These are phyloP conservation scores for Hypotaenidia philippensis DNA, from an alignment of 2,797 vertebrate species.

Conservation along the genomic window DNA sequence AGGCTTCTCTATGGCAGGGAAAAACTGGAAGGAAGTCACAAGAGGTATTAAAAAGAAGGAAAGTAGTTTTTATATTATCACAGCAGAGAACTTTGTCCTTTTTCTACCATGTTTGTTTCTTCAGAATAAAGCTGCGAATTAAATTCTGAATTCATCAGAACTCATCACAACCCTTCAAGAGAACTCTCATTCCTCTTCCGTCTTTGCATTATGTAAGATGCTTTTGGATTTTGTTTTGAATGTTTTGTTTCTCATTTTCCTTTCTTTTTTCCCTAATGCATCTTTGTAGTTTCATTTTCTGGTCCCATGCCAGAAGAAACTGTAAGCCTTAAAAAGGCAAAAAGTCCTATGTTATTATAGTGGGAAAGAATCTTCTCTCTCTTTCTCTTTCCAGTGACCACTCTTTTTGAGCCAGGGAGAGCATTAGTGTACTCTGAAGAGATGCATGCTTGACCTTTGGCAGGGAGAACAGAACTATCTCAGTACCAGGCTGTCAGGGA, in stretches of 20 bases:
- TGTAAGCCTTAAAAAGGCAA: background rate
- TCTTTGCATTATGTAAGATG: background rate
- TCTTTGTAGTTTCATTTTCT: constrained; percentile 4
- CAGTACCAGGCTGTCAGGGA: background rate
- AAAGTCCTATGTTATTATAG: background rate
- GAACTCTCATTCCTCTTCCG: background rate
- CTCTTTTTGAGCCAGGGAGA: constrained; percentile 16
- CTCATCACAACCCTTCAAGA: background rate
- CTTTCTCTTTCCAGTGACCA: background rate
- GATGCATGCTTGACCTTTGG: constrained; percentile 12
- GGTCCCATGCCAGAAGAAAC: background rate
- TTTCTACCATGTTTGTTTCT: background rate
- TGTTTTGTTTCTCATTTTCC: background rate
- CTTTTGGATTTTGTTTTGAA: background rate
- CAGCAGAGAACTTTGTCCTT: background rate
- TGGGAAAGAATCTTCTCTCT: background rate
- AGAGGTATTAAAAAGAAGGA: background rate
- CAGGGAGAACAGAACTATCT: background rate
- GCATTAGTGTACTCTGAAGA: background rate
- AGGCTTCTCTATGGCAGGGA: background rate
- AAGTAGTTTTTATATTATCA: background rate
- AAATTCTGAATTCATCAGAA: background rate
- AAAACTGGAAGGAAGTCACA: background rate
- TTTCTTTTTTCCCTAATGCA: background rate
- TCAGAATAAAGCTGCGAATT: background rate